These are phyloP conservation scores for Leucophenga varia DNA, from an alignment of 1,140 invertebrate genomes.

Conservation along the genomic window DNA sequence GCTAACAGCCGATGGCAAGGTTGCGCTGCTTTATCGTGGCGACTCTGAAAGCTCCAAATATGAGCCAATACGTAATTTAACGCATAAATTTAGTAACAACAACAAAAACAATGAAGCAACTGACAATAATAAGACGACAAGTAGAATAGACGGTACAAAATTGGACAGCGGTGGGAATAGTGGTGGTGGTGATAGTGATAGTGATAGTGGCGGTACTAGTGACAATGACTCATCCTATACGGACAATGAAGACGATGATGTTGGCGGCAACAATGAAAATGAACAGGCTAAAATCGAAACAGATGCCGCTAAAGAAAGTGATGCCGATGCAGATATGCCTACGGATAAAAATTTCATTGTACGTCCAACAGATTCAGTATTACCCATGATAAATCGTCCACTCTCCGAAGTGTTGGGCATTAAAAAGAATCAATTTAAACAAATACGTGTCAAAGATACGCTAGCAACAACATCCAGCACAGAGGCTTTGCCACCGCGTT, in stretches of 20 bases:
- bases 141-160: too few relatives aligned
- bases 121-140: slow-evolving; percentile 3
- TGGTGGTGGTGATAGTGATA: neutral
- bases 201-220: slow-evolving; percentile 14
- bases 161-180: neutral
- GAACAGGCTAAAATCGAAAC: slow-evolving; percentile 15
- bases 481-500: slow-evolving; percentile 16
- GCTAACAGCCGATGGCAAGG: slow-evolving; percentile 56
- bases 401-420: slow-evolving; percentile 54
- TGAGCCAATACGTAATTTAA: slow-evolving; percentile 53
- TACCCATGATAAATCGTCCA: slow-evolving; percentile 55
- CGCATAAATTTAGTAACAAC: slow-evolving; percentile 40
- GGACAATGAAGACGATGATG: slow-evolving; percentile 29
- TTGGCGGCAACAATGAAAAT: slow-evolving; percentile 14
- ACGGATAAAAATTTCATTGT: slow-evolving; percentile 41
- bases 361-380: slow-evolving; percentile 42
- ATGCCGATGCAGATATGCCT: slow-evolving; percentile 19
- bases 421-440: slow-evolving; percentile 55
- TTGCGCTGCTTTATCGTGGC: slow-evolving; percentile 56
- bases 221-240: slow-evolving; percentile 42
- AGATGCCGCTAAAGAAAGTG: slow-evolving; percentile 30
- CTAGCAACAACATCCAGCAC: slow-evolving; percentile 18
- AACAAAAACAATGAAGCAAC: slow-evolving; percentile 9
- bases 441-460: slow-evolving; percentile 44
- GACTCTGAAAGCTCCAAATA: slow-evolving; percentile 56